Evolutionary conservation across 2,113 vertebrate genomes (phyloP).

Genomic region (Platysteira castanea): DNA sequence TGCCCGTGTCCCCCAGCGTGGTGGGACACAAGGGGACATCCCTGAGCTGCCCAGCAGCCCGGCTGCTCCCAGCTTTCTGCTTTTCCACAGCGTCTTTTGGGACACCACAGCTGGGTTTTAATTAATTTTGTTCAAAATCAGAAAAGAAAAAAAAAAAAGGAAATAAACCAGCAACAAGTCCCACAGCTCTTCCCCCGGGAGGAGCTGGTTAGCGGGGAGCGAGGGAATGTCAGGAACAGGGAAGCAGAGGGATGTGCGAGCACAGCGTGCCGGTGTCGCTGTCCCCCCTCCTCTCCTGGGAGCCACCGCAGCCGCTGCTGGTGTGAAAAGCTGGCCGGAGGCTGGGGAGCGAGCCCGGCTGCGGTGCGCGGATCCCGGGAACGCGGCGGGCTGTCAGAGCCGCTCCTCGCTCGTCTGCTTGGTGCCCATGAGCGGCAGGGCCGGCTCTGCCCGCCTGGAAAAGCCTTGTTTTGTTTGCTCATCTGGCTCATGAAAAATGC

Average conservation of each 20-base stretch:
- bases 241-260: not conserved
- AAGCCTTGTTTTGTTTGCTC: conserved; percentile 25
- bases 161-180: not conserved
- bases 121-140: conserved; percentile 21
- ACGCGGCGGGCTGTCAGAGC: conserved; percentile 26
- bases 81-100: not conserved
- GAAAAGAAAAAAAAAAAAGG: not conserved
- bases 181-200: not conserved
- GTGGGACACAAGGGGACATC: not conserved
- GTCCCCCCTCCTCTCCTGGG: not conserved
- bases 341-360: not conserved
- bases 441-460: not conserved
- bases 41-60: not conserved
- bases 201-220: rapidly evolving
- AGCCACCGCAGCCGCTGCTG: not conserved
- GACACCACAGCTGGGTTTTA: not conserved
- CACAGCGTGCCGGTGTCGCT: not conserved
- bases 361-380: not conserved
- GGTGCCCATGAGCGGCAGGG: not conserved
- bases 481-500: conserved; percentile 66
- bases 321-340: conserved; percentile 38
- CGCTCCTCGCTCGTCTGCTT: not conserved
- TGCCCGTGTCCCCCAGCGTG: rapidly evolving
- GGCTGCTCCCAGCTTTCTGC: not conserved
- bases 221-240: not conserved